Base-by-base conservation (phyloP, 1,140 invertebrate genomes). In the Argopecten irradians region DNA sequence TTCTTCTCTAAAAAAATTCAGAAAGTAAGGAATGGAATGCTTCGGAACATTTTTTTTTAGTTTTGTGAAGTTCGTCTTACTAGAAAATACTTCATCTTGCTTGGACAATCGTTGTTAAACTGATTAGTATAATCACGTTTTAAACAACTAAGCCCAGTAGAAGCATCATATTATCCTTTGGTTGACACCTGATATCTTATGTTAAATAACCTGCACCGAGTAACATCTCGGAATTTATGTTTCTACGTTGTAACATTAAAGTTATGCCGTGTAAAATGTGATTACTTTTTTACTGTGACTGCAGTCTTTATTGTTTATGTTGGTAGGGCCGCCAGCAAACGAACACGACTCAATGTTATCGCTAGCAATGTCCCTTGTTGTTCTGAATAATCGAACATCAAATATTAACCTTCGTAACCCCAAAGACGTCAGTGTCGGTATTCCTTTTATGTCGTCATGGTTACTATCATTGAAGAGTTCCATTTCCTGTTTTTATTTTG, bases 401-500 rank as follows among this genome's bases (percentile, higher is more conserved):
- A 71, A 71, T 71, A 71, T 71, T 71, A 71, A 71, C 55, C 55
- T 71, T 71, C 2, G 22, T 71, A 71, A 71, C 55, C 55, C 55
- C 5, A 71, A 71, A 22, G 55, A 71, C 55, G 55, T 71, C 55
- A 71, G 55, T 71, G 55, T 71, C 55, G n/a, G 28, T 71, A 71
- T 71, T 71, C 55, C 55, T 71, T 71, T 71, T 71, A 71, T 71
- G 55, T 71, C 22, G 55, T 28, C 55, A 71, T 71, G 55, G 55
- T 28, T 28, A 71, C 55, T 28, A 71, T 71, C 55, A 71, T 28
- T 71, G 55, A 71, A 71, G 55, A 71, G 55, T 71, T 71, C 55
- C 55, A 71, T 71, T 71, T 71, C 55, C 55, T 71, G 55, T 71
- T 71, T 71, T 71, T 28, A 71, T 71, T 71, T 71, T 71, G 55